Conservation (phyloP, 2,888 invertebrate genomes). For the Alviniconcha strummeri region DNA sequence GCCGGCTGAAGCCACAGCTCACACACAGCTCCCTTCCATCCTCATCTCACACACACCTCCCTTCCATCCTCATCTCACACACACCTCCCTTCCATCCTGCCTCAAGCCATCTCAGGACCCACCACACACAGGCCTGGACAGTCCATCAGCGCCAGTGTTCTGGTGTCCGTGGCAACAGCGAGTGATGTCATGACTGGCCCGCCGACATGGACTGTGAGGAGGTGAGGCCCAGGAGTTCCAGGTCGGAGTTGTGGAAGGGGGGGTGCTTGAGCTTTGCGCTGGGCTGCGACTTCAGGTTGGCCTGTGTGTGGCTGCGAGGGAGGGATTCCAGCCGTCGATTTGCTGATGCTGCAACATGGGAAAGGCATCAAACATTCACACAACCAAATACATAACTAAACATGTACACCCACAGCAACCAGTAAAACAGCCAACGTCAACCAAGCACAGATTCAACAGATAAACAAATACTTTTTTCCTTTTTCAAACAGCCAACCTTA, state of each 20-base stretch:
- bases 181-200: conserved; percentile 34
- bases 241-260: conserved; percentile 16
- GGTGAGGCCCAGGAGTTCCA: conserved; percentile 28
- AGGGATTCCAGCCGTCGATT: conserved; percentile 36
- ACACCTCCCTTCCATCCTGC: no score
- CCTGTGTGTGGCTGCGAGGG: conserved; percentile 41
- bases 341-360: conserved; percentile 23
- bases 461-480: neutral
- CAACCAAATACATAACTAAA: neutral
- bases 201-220: conserved; percentile 37
- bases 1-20: no score
- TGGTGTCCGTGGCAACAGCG: neutral
- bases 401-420: no score
- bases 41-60: no score
- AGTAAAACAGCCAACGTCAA: no score
- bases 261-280: conserved; percentile 8
- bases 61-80: no score
- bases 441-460: no score
- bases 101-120: no score
- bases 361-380: neutral
- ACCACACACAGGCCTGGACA: no score
- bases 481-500: neutral
- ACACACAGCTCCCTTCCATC: no score
- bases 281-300: conserved; percentile 25
- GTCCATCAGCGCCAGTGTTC: no score